Evolutionary conservation across 37 sponge, comb jelly and placozoan genomes (phyloP).

Genomic region (Tethya wilhelma): DNA sequence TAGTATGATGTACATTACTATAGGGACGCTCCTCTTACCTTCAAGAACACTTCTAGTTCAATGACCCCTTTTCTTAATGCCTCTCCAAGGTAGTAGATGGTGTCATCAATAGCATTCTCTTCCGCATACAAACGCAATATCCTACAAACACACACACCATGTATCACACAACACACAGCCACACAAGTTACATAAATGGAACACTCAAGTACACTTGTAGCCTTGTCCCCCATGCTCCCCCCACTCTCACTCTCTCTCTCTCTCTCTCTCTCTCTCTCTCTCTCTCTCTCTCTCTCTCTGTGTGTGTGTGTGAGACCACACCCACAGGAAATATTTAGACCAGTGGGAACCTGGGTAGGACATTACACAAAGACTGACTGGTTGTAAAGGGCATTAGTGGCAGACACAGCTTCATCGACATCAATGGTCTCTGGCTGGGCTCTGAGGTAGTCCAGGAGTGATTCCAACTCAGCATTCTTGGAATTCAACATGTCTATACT

Average conservation of each 20-base stretch:
- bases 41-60: slow-evolving; percentile 86
- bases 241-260: slow-evolving; percentile 32
- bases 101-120: slow-evolving; percentile 98
- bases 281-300: slow-evolving; percentile 14
- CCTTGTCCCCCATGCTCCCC: no score
- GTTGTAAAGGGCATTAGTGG: slow-evolving; percentile 83
- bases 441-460: slow-evolving; percentile 73
- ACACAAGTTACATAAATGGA: neutral
- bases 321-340: no score
- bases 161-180: neutral
- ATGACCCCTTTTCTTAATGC: slow-evolving; percentile 92
- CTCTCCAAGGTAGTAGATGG: slow-evolving; percentile 95
- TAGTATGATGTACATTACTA: no score
- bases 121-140: slow-evolving; percentile 93
- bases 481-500: slow-evolving; percentile 65
- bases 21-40: no score
- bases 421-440: slow-evolving; percentile 72
- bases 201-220: no score
- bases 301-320: no score
- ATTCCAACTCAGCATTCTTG: slow-evolving; percentile 78
- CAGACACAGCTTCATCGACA: slow-evolving; percentile 83
- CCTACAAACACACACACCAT: slow-evolving; percentile 25
- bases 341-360: no score
- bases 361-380: slow-evolving; percentile 87
- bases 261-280: slow-evolving; percentile 34